Base-by-base conservation (phyloP, 2,113 vertebrate species). In the Oreochromis aureus region DNA sequence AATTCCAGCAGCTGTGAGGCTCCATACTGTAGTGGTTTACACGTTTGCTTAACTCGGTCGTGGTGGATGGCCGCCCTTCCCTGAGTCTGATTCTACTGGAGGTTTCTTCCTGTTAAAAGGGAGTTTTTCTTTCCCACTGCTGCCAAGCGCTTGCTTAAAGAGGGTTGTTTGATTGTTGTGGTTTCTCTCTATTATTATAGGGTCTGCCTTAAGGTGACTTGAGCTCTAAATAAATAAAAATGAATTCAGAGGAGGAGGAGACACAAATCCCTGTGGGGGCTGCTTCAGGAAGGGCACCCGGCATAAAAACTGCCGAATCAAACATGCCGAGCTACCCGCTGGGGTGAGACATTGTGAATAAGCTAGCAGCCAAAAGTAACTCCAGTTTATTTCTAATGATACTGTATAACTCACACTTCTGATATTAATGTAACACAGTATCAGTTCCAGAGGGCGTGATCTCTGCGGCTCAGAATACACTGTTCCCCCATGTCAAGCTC, bases 401-500 rank as follows among this genome's bases (percentile, higher is more conserved):
- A 51, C 61, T 46, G 27, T 76, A 56, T 73, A 44, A 61, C 34
- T 51, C 32, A 55, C 61, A 55, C 34, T 10, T 36, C 32, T 76
- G 11, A 73, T 88, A 30, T 80, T 84, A 9, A 51, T 48, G 13
- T 86, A 85, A 81, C 71, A 84, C 56, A 24, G 34, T 86, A 85
- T 85, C 89, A 79, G 55, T 71, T 84, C 22, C 89, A 27, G 39
- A 32, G 51, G 24, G 58, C 18, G 13, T 27, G 24, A 82, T 34
- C 27, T 6, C 46, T 32, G 27, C 18, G 18, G 61, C 34, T 85
- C 44, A 87, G 85, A 81, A 89, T 87, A 80, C 48, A 73, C 71
- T 84, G 90, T 90, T 86, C 85, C 83, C 73, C 44, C 4, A 44
- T 59, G 76, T 78, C 87, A 79, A 71, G 56, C n/a, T 81, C 24